phyloP scores from a whole-genome alignment of 2,113 vertebrate species.

The Phasianus colchicus region DNA sequence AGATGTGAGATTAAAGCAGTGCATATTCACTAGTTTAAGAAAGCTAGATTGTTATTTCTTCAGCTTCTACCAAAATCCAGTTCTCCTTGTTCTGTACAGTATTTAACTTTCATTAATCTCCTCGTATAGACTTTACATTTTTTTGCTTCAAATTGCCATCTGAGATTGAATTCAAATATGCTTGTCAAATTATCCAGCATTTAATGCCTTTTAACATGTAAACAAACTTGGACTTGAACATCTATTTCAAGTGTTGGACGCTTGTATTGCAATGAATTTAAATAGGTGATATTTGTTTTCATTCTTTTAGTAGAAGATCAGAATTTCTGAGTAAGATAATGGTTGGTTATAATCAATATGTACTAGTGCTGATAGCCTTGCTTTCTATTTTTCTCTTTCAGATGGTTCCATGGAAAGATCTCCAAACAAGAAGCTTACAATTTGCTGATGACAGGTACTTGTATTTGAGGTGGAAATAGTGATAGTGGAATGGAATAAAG shows the following conservation, averaged over 20 bases:
- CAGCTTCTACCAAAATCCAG: neutral
- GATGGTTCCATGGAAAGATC: constrained; percentile 97
- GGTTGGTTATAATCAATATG: neutral
- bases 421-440: constrained; percentile 94
- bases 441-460: constrained; percentile 93
- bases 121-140: neutral
- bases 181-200: neutral
- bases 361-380: neutral
- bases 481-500: neutral
- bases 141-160: neutral
- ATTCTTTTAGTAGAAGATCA: constrained; percentile 13
- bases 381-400: constrained; percentile 65
- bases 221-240: neutral
- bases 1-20: too few relatives aligned
- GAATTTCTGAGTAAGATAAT: neutral
- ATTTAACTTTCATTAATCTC: neutral
- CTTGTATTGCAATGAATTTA: neutral
- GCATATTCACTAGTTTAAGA: too few relatives aligned
- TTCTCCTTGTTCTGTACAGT: neutral
- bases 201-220: constrained; percentile 3
- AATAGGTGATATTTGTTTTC: constrained; percentile 20
- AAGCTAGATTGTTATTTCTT: too few relatives aligned
- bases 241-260: neutral
- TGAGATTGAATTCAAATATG: neutral
- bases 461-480: neutral